phyloP scores from a whole-genome alignment of 2,113 vertebrate species.

The Coturnix japonica region DNA sequence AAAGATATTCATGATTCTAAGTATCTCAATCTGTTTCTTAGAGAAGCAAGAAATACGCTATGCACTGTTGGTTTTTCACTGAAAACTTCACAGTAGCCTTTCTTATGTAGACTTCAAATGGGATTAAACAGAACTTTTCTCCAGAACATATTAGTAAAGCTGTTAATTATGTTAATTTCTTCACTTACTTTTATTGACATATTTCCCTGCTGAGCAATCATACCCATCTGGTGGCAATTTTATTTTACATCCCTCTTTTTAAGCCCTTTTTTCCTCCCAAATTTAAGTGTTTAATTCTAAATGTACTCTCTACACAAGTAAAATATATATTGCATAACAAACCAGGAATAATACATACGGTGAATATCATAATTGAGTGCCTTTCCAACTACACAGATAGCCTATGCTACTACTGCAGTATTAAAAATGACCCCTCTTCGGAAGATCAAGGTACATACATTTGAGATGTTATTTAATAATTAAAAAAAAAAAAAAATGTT shows the following conservation, averaged over 20 bases:
- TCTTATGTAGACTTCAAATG: not conserved
- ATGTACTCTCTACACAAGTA: not conserved
- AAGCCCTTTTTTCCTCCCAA: not conserved
- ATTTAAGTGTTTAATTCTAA: slow-evolving; percentile 3
- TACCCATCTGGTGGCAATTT: not conserved
- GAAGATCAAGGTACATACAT: not conserved
- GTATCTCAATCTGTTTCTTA: not conserved
- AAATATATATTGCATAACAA: not conserved
- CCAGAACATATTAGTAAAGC: not conserved
- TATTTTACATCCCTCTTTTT: not conserved
- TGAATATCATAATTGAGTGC: not conserved
- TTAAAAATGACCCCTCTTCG: not conserved
- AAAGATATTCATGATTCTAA: not conserved
- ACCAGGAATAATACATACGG: not conserved
- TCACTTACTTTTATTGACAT: not conserved
- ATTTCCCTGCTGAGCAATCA: not conserved
- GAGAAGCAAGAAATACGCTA: not conserved
- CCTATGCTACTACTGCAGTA: not conserved
- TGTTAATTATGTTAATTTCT: slow-evolving; percentile 2
- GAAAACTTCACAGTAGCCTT: not conserved
- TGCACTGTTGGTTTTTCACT: not conserved
- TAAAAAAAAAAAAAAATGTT: not conserved
- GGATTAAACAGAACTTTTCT: not conserved
- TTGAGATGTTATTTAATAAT: not conserved
- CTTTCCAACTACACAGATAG: not conserved